Evolutionary conservation across 37 sponge, comb jelly and placozoan species (phyloP), one percentile per base, ranked within the genome.

Genomic region (Ephydatia muelleri): DNA sequence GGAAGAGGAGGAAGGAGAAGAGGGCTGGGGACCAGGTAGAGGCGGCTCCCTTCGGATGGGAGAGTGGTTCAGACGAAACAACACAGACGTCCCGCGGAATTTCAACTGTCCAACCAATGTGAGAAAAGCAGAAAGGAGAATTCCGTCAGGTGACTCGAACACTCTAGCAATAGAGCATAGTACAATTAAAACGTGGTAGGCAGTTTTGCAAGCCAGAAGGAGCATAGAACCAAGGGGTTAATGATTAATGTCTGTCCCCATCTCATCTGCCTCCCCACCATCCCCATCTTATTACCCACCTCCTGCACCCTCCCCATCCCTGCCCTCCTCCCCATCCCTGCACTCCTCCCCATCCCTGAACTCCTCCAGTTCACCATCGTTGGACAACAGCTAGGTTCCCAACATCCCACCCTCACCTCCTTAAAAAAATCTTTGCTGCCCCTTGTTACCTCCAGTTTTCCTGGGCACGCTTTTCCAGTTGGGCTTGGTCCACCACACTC

Each of bases 11-110:
- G 49, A 23, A 4, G 34, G 5, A 25, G 67, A 19, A 37, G 67
- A 38, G 80, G 31, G 29, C 13, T 5, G 39, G 67, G 13, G 80
- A 29, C 30, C 26, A 67, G 19, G 43, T 6, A 39, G 72, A 13
- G 22, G 27, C 8, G 22, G 76, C 75, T 9, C 19, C 19, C 34
- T 73, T 29, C 70, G 80, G 29, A 96, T 87, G 25, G 96, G 93
- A 0, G 88, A 76, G 14, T 84, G 83, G 12, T 89, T 88, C 4
- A 94, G 90, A 72, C 98, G 90, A 66, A 97, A 91, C 0, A 97
- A 86, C 5, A 84, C 85, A 5, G 95, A 94, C 1, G 98, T 97
- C 27, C 98, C 98, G n/a, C 98, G 83, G 76, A 97, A 94, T 79
- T 94, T 94, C 32, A 97, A 88, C 78, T 91, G 89, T 1, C 98